Evolutionary conservation across 2,888 invertebrate genomes (phyloP), one percentile per base, ranked within the genome.

Genomic region (Dolomedes plantarius): DNA sequence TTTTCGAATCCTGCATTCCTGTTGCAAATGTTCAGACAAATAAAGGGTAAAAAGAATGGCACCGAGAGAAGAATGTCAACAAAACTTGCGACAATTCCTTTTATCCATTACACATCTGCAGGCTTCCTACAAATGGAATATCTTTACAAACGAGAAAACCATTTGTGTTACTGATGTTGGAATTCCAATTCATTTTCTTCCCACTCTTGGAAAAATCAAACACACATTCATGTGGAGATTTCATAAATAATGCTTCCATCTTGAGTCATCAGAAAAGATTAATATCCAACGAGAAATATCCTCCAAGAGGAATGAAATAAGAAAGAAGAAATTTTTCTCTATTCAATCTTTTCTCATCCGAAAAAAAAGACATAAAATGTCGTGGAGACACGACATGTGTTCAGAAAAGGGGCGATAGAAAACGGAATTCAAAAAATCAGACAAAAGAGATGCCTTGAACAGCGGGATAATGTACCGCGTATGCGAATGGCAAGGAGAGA

Each of bases 181-280:
- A 56, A 56, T 23, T 56, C 23, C 56, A 56, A 56, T 56, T 56
- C 56, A 56, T 56, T 56, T 56, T 56, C 56, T 56, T 16, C 16
- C 56, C 5, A 5, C 19, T 56, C 19, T 23, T 56, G 5, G 23
- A 56, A 23, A 23, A 56, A 56, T 56, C 56, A 56, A 56, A 56
- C 23, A 23, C 56, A 56, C 56, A 56, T 56, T 65, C 46, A 50
- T n/a, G 31, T 77, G 50, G 72, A 65, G 74, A 67, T 77, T 83
- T 83, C 83, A 77, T 76, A 72, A 76, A 83, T 77, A 76, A 76
- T 72, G 46, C 50, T 76, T 65, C 76, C 76, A 50, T 74, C 39
- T 68, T 74, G 31, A 79, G 39, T 79, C 78, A 79, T 81, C 74
- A 68, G 56, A 62, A 56, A 74, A 74, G 67, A 81, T 81, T 74